phyloP scores from a whole-genome alignment of 2,113 vertebrate species.

The Meriones unguiculatus region DNA sequence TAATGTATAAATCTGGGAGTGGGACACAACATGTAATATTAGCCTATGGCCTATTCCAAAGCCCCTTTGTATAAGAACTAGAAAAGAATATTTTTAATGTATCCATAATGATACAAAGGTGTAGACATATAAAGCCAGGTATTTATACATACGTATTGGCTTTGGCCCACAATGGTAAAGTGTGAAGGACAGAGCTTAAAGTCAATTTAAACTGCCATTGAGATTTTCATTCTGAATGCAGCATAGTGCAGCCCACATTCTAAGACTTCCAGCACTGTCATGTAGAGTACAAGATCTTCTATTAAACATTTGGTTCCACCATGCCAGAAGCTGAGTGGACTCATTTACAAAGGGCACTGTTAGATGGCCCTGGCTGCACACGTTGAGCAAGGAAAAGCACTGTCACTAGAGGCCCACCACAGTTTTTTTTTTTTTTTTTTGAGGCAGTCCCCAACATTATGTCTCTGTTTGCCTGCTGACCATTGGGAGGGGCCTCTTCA shows the following conservation, averaged over 20 bases:
- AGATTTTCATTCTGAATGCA: not conserved
- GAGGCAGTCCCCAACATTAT: not conserved
- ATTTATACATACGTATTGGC: not conserved
- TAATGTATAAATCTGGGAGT: too few species aligned
- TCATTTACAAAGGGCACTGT: conserved; percentile 3
- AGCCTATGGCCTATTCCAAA: not conserved
- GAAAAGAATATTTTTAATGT: not conserved
- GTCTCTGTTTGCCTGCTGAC: not conserved
- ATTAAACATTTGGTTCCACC: not conserved
- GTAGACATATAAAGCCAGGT: not conserved
- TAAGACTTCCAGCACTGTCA: not conserved
- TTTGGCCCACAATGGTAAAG: not conserved
- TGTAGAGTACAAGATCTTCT: not conserved
- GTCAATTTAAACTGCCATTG: not conserved
- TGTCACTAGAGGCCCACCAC: not conserved
- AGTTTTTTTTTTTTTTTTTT: not conserved
- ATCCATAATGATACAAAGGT: not conserved
- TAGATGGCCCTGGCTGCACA: not conserved
- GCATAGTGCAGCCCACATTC: not conserved
- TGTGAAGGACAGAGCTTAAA: not conserved
- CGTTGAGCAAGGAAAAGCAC: not conserved
- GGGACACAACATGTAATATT: not conserved
- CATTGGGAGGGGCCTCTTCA: not conserved
- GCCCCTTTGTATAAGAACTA: not conserved
- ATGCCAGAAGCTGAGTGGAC: not conserved